Conservation (phyloP, 2,888 invertebrate genomes). For the Aromia moschata region DNA sequence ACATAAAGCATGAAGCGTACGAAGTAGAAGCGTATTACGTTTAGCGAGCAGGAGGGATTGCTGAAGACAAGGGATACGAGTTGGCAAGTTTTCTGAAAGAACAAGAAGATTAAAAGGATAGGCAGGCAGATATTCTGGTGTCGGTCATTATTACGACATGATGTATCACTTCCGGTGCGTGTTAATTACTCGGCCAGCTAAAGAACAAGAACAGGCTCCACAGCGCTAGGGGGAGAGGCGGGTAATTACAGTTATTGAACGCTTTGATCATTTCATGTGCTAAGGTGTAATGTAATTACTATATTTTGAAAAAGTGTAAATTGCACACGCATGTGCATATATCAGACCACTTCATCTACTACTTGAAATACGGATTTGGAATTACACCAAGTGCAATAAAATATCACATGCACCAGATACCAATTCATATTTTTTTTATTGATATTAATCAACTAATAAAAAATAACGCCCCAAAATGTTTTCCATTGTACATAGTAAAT, state of each 20-base stretch:
- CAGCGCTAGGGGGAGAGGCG: constrained; percentile 10
- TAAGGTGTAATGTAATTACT: not conserved
- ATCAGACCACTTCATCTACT: too few species aligned
- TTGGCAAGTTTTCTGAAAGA: constrained; percentile 39
- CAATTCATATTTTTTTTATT: too few species aligned
- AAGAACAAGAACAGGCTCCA: constrained; percentile 54
- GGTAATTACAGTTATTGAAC: not conserved
- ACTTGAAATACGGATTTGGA: too few species aligned
- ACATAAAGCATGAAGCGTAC: constrained; percentile 19
- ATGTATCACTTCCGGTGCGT: constrained; percentile 63
- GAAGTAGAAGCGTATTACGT: constrained; percentile 32
- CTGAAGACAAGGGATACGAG: constrained; percentile 36
- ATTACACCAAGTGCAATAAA: too few species aligned
- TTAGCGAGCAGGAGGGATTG: constrained; percentile 27
- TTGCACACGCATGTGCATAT: too few species aligned
- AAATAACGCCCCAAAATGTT: too few species aligned
- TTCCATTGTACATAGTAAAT: too few species aligned
- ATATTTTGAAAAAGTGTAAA: not conserved
- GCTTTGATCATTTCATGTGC: not conserved
- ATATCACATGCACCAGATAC: too few species aligned
- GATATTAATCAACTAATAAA: too few species aligned
- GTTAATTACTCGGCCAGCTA: constrained; percentile 59
- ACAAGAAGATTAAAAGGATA: constrained; percentile 45
- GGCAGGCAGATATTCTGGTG: constrained; percentile 57
- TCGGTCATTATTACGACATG: constrained; percentile 63